Evolutionary conservation across 2,797 vertebrate species (phyloP).

Genomic region (Euphonia xanthogaster): DNA sequence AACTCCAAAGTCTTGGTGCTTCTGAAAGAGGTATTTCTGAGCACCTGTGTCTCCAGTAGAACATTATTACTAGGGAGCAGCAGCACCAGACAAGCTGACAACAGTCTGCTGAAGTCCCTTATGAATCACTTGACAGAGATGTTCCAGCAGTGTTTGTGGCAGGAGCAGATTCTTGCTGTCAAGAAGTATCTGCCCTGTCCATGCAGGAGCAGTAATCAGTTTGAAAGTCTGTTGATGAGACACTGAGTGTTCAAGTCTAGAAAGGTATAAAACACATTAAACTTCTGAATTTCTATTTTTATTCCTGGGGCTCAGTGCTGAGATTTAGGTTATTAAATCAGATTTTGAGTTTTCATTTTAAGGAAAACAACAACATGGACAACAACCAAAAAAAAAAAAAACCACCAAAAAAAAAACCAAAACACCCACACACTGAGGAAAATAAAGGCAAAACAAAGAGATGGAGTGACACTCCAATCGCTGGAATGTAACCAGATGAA

Average conservation of each 20-base stretch:
- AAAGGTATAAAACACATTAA: background rate
- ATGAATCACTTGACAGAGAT: background rate
- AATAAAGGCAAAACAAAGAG: slow-evolving; percentile 12
- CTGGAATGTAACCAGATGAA: slow-evolving; percentile 60
- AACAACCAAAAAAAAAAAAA: background rate
- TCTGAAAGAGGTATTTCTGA: background rate
- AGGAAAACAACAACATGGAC: background rate
- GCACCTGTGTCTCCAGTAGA: background rate
- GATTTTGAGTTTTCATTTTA: slow-evolving; percentile 6
- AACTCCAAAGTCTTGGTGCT: background rate
- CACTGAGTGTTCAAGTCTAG: background rate
- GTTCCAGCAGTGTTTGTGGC: background rate
- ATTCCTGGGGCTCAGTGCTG: background rate
- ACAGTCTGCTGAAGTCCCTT: background rate
- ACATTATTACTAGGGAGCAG: background rate
- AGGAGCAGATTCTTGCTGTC: background rate
- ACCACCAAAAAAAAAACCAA: background rate
- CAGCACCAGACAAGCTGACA: background rate
- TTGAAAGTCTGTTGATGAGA: background rate
- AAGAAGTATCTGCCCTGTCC: background rate
- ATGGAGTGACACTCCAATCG: slow-evolving; percentile 53
- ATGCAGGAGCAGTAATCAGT: background rate
- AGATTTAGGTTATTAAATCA: slow-evolving; percentile 27
- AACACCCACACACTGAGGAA: background rate
- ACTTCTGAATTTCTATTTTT: background rate